Percentiles rank a stretch among this genome's conserved stretches.
These are phyloP conservation scores for Panorpa germanica DNA, from an alignment of 2,888 invertebrate genomes.

Conservation along the genomic window DNA sequence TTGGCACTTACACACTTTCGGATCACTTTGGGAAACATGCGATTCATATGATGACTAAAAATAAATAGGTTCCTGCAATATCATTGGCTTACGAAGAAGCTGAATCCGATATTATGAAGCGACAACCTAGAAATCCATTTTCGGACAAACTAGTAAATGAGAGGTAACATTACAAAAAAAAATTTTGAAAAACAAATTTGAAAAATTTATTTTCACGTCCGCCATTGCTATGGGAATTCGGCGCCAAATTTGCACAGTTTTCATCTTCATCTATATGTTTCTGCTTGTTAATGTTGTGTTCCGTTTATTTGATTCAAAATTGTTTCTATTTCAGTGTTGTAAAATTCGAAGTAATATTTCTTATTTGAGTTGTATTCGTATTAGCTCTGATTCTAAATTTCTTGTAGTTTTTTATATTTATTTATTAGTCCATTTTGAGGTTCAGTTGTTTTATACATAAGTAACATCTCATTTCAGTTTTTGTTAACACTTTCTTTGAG, in stretches of 20 bases:
- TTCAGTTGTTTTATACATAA: not conserved
- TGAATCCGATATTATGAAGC: slow-evolving; percentile 98
- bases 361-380: not conserved
- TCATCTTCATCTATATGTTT: not conserved
- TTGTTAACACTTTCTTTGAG: no score
- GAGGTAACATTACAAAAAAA: slow-evolving; percentile 47
- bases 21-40: slow-evolving; percentile 15
- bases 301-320: not conserved
- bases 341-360: not conserved
- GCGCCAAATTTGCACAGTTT: not conserved
- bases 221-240: not conserved
- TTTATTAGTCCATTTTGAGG: slow-evolving; percentile 1
- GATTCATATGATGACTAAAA: slow-evolving; percentile 12
- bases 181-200: not conserved
- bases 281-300: not conserved
- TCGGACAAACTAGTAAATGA: slow-evolving; percentile 96
- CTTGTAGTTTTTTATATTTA: not conserved
- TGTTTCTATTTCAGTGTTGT: not conserved
- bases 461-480: slow-evolving; percentile 4
- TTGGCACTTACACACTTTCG: slow-evolving; percentile 13
- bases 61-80: slow-evolving; percentile 80
- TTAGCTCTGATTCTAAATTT: not conserved
- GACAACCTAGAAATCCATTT: slow-evolving; percentile 93
- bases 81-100: slow-evolving; percentile 96
- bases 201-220: slow-evolving; percentile 1